Percentiles rank a stretch among this genome's conserved stretches.
phyloP scores from a whole-genome alignment of 1,140 invertebrate genomes.

The Mercenaria mercenaria region DNA sequence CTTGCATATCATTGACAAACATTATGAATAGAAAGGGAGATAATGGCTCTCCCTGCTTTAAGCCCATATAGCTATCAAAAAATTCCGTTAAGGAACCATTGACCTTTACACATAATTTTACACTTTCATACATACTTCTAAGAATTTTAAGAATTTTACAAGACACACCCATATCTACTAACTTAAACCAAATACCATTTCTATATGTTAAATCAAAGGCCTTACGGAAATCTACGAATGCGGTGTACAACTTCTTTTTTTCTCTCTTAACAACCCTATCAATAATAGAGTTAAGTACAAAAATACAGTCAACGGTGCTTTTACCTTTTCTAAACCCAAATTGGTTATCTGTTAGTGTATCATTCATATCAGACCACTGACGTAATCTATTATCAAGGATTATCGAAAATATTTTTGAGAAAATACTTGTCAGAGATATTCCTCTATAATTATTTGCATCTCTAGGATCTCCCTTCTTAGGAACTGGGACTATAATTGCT shows the following conservation, averaged over 20 bases:
- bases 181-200: background rate
- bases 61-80: background rate
- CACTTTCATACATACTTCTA: conserved; percentile 15
- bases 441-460: background rate
- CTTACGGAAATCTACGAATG: no score
- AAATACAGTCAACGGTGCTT: background rate
- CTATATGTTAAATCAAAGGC: background rate
- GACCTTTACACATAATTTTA: background rate
- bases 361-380: background rate
- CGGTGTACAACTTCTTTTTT: background rate
- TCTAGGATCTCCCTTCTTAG: conserved; percentile 1
- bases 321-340: background rate
- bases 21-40: background rate
- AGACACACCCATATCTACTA: background rate
- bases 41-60: conserved; percentile 1
- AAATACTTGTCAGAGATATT: background rate
- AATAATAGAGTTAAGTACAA: conserved; percentile 1
- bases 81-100: background rate
- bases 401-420: conserved; percentile 7
- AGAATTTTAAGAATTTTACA: background rate
- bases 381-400: background rate
- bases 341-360: background rate
- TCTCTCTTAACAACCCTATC: background rate
- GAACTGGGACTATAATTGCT: conserved; percentile 4
- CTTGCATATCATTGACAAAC: background rate